Evolutionary conservation across 2,797 vertebrate genomes (phyloP).

Genomic region (Artibeus jamaicensis): DNA sequence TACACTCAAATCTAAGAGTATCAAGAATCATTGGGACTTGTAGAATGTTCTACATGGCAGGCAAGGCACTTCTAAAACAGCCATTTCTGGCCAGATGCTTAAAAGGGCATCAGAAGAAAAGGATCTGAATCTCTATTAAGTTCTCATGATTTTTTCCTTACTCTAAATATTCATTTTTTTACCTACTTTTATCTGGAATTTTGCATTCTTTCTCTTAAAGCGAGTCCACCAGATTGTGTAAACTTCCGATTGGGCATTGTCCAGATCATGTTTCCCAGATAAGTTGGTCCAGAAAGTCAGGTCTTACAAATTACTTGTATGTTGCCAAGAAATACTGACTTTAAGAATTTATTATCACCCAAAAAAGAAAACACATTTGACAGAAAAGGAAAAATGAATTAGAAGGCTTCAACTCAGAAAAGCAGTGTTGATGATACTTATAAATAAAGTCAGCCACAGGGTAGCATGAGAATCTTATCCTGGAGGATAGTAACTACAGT

Average conservation of each 20-base stretch:
- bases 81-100: not conserved
- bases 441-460: not conserved
- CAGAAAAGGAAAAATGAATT: not conserved
- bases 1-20: not conserved
- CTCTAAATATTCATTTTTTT: not conserved
- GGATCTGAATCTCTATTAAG: not conserved
- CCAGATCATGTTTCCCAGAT: not conserved
- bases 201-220: not conserved
- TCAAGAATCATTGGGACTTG: not conserved
- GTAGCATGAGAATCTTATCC: not conserved
- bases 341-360: not conserved
- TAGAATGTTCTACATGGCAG: not conserved
- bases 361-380: not conserved
- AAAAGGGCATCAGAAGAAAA: not conserved
- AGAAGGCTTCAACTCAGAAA: not conserved
- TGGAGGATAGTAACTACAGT: rapidly evolving
- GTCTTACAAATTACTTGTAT: not conserved
- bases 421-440: not conserved
- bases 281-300: not conserved
- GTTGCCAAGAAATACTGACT: not conserved
- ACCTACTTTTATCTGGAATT: not conserved
- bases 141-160: constrained; percentile 1
- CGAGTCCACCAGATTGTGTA: not conserved
- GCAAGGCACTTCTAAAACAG: not conserved
- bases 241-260: not conserved